phyloP scores from a whole-genome alignment of 2,888 invertebrate species.

The Rhynchonema sp. region DNA sequence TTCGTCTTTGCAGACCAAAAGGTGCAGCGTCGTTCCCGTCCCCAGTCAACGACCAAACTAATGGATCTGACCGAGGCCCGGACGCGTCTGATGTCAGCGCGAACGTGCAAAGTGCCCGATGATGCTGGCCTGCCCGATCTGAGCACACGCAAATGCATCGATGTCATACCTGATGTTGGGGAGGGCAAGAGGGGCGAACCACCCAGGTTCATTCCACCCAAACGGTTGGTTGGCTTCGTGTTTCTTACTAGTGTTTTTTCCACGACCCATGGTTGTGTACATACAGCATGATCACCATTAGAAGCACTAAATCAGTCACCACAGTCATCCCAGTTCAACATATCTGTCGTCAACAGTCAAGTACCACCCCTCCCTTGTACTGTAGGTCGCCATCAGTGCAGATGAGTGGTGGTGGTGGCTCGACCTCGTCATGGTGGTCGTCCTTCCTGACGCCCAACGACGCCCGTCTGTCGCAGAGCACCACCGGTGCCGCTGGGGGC shows the following conservation, averaged over 20 bases:
- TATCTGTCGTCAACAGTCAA: not conserved
- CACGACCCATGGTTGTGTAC: too few species aligned
- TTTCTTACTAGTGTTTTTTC: too few species aligned
- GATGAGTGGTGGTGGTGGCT: too few species aligned
- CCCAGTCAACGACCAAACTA: constrained; percentile 61
- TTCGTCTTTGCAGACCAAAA: not conserved
- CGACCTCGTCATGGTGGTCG: not conserved
- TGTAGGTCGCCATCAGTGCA: not conserved
- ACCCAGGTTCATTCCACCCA: too few species aligned
- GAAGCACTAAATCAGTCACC: not conserved
- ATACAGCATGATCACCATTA: too few species aligned
- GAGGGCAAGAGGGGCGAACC: not conserved
- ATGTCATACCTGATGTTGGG: constrained; percentile 16
- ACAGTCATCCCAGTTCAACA: not conserved
- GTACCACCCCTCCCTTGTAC: too few species aligned
- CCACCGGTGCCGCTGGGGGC: too few species aligned
- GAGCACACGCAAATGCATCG: constrained; percentile 25
- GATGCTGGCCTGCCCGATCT: constrained; percentile 7
- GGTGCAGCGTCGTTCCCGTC: constrained; percentile 41
- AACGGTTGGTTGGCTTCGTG: not conserved
- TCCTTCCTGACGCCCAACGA: not conserved
- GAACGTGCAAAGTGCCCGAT: not conserved
- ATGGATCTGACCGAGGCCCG: constrained; percentile 62
- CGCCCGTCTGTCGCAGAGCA: not conserved
- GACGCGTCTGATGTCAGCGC: constrained; percentile 47